Conservation (phyloP, 1,140 invertebrate species). For the Leptinotarsa defecta region DNA sequence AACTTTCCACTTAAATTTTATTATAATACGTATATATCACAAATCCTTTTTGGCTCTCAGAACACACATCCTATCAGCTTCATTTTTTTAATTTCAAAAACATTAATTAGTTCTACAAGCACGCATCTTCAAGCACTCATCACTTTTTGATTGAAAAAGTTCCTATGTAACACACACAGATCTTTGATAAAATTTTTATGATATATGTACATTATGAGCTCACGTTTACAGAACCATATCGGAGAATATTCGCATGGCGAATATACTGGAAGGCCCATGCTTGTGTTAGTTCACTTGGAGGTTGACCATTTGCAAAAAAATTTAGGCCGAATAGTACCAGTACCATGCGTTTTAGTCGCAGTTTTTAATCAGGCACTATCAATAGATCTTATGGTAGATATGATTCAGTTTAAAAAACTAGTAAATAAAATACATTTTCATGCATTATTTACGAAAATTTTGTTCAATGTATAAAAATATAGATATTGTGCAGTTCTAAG, state of each 20-base stretch:
- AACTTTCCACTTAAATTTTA: slow-evolving; percentile 53
- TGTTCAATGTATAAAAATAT: slow-evolving; percentile 58
- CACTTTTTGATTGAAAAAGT: slow-evolving; percentile 50
- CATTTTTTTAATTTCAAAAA: slow-evolving; percentile 52
- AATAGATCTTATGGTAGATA: slow-evolving; percentile 52
- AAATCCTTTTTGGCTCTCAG: slow-evolving; percentile 58
- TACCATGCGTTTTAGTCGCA: slow-evolving; percentile 32
- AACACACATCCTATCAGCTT: slow-evolving; percentile 53
- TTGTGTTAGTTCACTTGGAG: slow-evolving; percentile 26
- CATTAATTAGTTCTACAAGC: slow-evolving; percentile 50
- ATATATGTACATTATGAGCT: slow-evolving; percentile 48
- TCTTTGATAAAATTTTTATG: slow-evolving; percentile 48
- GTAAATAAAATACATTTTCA: slow-evolving; percentile 53
- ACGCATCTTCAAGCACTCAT: slow-evolving; percentile 48
- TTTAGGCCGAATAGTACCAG: slow-evolving; percentile 44
- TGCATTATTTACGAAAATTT: slow-evolving; percentile 49
- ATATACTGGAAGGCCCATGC: slow-evolving; percentile 33
- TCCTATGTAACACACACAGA: slow-evolving; percentile 52
- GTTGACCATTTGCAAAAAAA: slow-evolving; percentile 30
- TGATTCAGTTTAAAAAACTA: slow-evolving; percentile 53
- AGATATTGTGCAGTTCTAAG: slow-evolving; percentile 56
- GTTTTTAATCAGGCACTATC: slow-evolving; percentile 50
- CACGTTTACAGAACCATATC: slow-evolving; percentile 45
- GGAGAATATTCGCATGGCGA: slow-evolving; percentile 37
- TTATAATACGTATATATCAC: slow-evolving; percentile 58